Base-by-base conservation (phyloP, 2,888 invertebrate species). In the Lithodes maja region DNA sequence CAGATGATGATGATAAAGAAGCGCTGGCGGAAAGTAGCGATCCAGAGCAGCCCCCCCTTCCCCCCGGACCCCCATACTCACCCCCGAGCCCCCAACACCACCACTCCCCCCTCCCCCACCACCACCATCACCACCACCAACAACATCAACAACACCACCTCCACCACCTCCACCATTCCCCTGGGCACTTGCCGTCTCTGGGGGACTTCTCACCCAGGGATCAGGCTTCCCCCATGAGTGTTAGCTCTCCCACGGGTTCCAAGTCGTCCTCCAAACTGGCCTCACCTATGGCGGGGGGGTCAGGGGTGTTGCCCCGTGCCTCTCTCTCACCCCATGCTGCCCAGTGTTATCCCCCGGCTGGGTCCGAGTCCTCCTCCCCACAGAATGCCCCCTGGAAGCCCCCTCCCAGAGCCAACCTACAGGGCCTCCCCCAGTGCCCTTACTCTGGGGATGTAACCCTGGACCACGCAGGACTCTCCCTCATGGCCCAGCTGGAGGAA, bases 1-100 rank as follows among this genome's bases (percentile, higher is more conserved):
- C 91, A 88, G 90, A 91, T 82, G 91, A 91, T 88, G 90, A 87
- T 80, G 79, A 88, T 83, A 83, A 87, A 85, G 89, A 91, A 90
- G 83, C 80, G 85, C 75, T 89, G 88, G 86, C 71, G 83, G 83
- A 85, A 74, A 84, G 83, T 87, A 78, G 85, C 79, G 80, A 80
- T 75, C 90, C 83, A 77, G 81, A 83, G 54, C 87, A 77, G 53
- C 90, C 69, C 69, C 90, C 69, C 77, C 87, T 78, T 53, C 81
- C 82, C 87, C 90, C 69, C 54, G 83, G 69, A 61, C 90, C 83
- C 85, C 90, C 77, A 84, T 80, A 68, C 85, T 87, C 85, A 33
- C 33, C 33, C 33, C 85, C 87, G 74, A 90, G 85, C 85, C 87
- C 85, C 74, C 75, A 82, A 55, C 79, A 87, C 69, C 83, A 82